Percentiles rank a stretch among this genome's conserved stretches.
These are phyloP conservation scores for Geopemphigus sp. DNA, from an alignment of 1,140 invertebrate species.

Conservation along the genomic window DNA sequence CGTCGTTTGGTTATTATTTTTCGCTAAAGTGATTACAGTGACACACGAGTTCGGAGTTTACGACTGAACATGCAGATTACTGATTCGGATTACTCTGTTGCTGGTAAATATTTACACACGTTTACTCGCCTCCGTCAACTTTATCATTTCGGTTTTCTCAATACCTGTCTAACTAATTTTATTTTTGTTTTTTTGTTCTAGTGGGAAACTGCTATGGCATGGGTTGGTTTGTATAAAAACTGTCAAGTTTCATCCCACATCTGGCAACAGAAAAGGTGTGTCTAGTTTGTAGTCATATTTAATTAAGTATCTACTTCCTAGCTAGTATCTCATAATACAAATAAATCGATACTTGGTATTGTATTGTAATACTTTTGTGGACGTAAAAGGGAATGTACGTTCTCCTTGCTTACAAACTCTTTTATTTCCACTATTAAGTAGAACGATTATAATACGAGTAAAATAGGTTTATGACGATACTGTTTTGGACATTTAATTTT, in stretches of 20 bases:
- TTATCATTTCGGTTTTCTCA: background rate
- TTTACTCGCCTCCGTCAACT: background rate
- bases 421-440: conserved; percentile 4
- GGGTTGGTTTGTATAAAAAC: conserved; percentile 2
- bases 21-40: background rate
- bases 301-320: background rate
- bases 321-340: too few species aligned
- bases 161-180: too few species aligned
- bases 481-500: too few species aligned
- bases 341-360: background rate
- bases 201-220: conserved; percentile 43
- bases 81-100: background rate
- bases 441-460: background rate
- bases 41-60: too few species aligned
- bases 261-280: conserved; percentile 29
- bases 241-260: conserved; percentile 29
- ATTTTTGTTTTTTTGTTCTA: conserved; percentile 1
- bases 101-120: conserved; percentile 10
- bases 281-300: background rate
- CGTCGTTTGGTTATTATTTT: background rate
- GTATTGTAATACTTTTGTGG: background rate
- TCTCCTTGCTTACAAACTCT: conserved; percentile 22
- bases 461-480: background rate
- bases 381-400: conserved; percentile 17
- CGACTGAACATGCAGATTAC: background rate